A percentile compares a stretch with the other conserved stretches of the same genome.
Conservation (phyloP, 2,797 vertebrate genomes). For the Merluccius polli region DNA sequence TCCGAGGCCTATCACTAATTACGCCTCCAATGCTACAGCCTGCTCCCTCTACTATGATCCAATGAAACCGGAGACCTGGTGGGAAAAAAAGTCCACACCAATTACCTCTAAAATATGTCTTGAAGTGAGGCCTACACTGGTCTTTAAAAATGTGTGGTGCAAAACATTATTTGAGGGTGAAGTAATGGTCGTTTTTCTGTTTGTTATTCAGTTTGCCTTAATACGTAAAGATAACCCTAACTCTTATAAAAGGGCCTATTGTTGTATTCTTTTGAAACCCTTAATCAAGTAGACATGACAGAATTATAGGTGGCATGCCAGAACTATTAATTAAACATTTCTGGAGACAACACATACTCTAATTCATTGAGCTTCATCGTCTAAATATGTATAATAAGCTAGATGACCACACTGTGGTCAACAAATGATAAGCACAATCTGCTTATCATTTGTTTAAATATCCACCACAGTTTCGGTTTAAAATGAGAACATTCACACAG, state of each 20-base stretch:
- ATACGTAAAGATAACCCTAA: background rate
- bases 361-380: background rate
- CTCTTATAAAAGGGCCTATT: background rate
- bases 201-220: background rate
- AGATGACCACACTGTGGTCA: background rate
- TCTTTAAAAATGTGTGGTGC: background rate
- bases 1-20: conserved; percentile 68
- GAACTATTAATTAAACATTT: background rate
- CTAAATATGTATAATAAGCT: background rate
- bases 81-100: background rate
- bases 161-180: background rate
- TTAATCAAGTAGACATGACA: background rate
- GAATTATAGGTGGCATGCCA: background rate
- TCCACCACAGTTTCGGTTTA: background rate
- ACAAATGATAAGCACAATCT: too few relatives aligned
- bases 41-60: conserved; percentile 30
- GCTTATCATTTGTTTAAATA: background rate
- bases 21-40: conserved; percentile 57
- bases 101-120: background rate
- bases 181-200: background rate
- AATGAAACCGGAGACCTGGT: background rate
- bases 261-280: background rate
- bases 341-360: background rate
- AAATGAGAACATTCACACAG: background rate
- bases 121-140: background rate